Evolutionary conservation across 2,888 invertebrate species (phyloP).

Genomic region (Athetis lepigone): DNA sequence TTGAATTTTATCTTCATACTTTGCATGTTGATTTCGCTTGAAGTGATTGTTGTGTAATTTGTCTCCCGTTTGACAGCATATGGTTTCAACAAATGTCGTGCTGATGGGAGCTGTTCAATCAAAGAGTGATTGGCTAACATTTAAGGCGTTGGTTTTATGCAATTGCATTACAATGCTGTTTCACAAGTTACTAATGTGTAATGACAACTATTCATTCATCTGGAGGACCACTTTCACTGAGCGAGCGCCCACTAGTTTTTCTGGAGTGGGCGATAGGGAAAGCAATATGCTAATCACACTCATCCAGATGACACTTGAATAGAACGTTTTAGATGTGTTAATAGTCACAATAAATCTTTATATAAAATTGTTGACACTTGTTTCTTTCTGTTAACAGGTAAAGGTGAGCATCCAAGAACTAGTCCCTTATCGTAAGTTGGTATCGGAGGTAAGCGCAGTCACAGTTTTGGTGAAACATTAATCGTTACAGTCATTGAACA

Average conservation of each 20-base stretch:
- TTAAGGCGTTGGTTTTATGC: conserved; percentile 43
- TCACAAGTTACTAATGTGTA: conserved; percentile 63
- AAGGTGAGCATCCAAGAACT: conserved; percentile 78
- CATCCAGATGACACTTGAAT: conserved; percentile 66
- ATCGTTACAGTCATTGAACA: conserved; percentile 36
- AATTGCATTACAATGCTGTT: conserved; percentile 52
- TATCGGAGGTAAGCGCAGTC: conserved; percentile 47
- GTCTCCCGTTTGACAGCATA: conserved; percentile 33
- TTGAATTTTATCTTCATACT: conserved; percentile 59
- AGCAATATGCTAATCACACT: conserved; percentile 76
- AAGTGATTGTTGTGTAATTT: conserved; percentile 55
- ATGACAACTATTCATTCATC: conserved; percentile 69
- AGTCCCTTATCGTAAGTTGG: conserved; percentile 43
- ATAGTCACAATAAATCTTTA: conserved; percentile 30
- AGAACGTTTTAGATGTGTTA: conserved; percentile 32
- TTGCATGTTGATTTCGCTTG: conserved; percentile 50
- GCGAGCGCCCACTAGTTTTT: conserved; percentile 77
- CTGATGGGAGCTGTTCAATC: conserved; percentile 30
- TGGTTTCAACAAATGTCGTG: conserved; percentile 27
- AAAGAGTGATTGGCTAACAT: conserved; percentile 36
- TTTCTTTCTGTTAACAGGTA: conserved; percentile 81
- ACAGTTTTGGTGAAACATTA: conserved; percentile 47
- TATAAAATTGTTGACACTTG: conserved; percentile 56
- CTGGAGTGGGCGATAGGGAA: conserved; percentile 77
- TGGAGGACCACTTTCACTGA: conserved; percentile 80